phyloP scores from a whole-genome alignment of 2,888 invertebrate genomes.

The Tryphoninae sp. region DNA sequence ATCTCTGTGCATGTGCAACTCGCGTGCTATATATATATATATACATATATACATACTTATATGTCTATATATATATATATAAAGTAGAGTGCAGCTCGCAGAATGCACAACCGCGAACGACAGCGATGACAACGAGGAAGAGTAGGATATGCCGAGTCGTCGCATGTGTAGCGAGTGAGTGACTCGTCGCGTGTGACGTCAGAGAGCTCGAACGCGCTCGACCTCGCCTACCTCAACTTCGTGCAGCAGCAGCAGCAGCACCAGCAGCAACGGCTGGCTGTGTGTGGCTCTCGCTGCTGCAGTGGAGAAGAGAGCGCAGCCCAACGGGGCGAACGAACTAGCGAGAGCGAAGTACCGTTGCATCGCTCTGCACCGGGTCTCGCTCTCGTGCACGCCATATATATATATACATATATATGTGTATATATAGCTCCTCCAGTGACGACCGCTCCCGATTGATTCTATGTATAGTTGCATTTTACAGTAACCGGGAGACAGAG shows the following conservation, averaged over 20 bases:
- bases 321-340: constrained; percentile 63
- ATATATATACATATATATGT: constrained; percentile 12
- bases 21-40: not conserved
- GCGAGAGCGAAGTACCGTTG: constrained; percentile 73
- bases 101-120: constrained; percentile 20
- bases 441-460: constrained; percentile 57
- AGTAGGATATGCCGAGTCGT: constrained; percentile 27
- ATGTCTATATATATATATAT: not conserved
- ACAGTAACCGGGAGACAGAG: constrained; percentile 10
- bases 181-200: constrained; percentile 71
- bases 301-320: constrained; percentile 11
- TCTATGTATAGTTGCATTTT: constrained; percentile 31
- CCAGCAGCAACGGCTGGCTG: constrained; percentile 59
- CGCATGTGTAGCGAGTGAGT: constrained; percentile 34
- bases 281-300: constrained; percentile 6
- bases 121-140: constrained; percentile 54
- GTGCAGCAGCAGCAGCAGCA: constrained; percentile 64
- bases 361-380: constrained; percentile 59
- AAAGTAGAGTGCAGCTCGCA: not conserved
- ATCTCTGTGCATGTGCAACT: constrained; percentile 30
- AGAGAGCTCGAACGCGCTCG: constrained; percentile 68
- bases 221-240: constrained; percentile 81
- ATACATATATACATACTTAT: not conserved
- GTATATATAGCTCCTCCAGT: constrained; percentile 10
- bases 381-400: constrained; percentile 49